These are phyloP conservation scores for Bombylius discolor DNA, from an alignment of 2,888 invertebrate species.

Conservation along the genomic window DNA sequence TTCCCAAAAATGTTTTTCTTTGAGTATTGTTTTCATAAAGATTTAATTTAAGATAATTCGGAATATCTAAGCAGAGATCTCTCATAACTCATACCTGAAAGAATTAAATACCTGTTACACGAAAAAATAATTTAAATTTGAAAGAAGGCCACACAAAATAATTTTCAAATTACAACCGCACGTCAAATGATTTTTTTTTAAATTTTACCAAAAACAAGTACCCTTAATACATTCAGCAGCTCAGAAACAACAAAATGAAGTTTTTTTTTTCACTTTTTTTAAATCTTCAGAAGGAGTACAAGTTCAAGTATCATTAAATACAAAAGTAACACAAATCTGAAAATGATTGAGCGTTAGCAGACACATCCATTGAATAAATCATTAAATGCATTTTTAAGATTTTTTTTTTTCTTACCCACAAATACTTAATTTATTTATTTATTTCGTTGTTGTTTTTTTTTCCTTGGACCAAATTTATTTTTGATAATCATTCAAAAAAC, in stretches of 20 bases:
- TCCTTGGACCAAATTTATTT: not conserved
- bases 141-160: not conserved
- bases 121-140: conserved; percentile 1
- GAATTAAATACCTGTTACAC: conserved; percentile 3
- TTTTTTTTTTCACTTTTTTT: too few species aligned
- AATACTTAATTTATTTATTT: too few species aligned
- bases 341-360: too few species aligned
- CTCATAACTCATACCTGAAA: not conserved
- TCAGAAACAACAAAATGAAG: not conserved
- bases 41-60: conserved; percentile 6
- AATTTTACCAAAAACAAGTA: not conserved
- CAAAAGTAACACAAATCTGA: too few species aligned
- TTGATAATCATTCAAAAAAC: not conserved
- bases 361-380: too few species aligned
- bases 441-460: too few species aligned
- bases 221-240: not conserved
- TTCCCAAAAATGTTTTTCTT: not conserved
- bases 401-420: too few species aligned
- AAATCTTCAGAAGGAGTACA: too few species aligned
- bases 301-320: too few species aligned
- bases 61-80: not conserved
- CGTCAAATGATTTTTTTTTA: too few species aligned
- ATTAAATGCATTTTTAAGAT: too few species aligned
- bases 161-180: not conserved
- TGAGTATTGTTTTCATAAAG: not conserved